These are phyloP conservation scores for Argyrosomus japonicus DNA, from an alignment of 2,113 vertebrate genomes.

Conservation along the genomic window DNA sequence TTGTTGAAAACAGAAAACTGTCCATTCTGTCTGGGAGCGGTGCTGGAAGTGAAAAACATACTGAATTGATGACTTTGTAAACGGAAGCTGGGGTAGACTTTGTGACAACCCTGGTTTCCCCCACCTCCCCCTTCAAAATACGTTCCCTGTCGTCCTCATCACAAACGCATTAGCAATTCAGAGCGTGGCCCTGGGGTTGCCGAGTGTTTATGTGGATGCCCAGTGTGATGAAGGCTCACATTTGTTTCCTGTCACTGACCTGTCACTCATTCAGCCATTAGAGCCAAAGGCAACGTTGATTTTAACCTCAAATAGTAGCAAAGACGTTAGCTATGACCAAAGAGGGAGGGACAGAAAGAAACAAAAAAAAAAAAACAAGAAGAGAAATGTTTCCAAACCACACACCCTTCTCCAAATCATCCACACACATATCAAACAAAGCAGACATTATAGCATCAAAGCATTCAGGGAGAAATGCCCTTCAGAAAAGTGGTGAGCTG, in stretches of 20 bases:
- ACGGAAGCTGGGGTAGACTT: slow-evolving; percentile 51
- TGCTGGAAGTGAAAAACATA: slow-evolving; percentile 67
- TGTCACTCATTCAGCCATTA: slow-evolving; percentile 77
- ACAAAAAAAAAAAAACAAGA: background rate
- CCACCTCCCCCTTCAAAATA: slow-evolving; percentile 48
- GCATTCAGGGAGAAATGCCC: slow-evolving; percentile 60
- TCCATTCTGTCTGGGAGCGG: slow-evolving; percentile 57
- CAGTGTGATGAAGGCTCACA: slow-evolving; percentile 81
- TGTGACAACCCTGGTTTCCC: slow-evolving; percentile 50
- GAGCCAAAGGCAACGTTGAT: slow-evolving; percentile 55
- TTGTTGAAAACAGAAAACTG: slow-evolving; percentile 76
- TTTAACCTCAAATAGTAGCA: slow-evolving; percentile 64
- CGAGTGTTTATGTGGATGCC: slow-evolving; percentile 79
- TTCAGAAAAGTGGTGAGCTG: slow-evolving; percentile 69
- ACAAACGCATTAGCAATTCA: slow-evolving; percentile 82
- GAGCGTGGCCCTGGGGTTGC: slow-evolving; percentile 68
- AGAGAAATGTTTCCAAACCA: slow-evolving; percentile 41
- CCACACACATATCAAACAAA: slow-evolving; percentile 42
- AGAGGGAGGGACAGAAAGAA: slow-evolving; percentile 26
- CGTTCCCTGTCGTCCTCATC: slow-evolving; percentile 53
- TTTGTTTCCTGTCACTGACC: slow-evolving; percentile 83
- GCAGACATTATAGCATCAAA: slow-evolving; percentile 61
- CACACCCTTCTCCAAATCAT: slow-evolving; percentile 26
- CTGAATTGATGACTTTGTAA: slow-evolving; percentile 77
- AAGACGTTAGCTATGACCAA: slow-evolving; percentile 52